Conservation (phyloP, 2,113 vertebrate species). For the Cariama cristata region DNA sequence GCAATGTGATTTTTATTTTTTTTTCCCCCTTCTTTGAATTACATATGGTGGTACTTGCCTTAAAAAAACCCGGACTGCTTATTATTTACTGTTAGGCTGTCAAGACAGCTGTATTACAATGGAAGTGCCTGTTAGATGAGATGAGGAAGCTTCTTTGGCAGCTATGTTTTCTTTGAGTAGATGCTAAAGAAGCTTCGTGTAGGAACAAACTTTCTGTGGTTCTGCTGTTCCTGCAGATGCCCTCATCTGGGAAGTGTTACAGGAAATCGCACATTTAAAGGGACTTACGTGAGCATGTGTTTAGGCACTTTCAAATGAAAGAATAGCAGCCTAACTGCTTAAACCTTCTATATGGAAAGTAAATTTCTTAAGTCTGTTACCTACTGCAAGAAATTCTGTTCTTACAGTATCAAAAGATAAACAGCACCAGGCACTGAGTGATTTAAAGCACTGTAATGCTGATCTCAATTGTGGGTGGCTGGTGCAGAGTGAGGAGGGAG, state of each 20-base stretch:
- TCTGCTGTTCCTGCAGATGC: neutral
- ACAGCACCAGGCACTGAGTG: neutral
- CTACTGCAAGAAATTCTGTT: neutral
- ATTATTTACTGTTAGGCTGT: neutral
- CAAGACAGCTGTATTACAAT: neutral
- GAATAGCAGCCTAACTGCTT: neutral
- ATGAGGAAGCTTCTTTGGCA: neutral
- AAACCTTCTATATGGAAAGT: neutral
- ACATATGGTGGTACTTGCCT: neutral
- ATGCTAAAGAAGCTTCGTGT: neutral
- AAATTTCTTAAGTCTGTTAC: neutral
- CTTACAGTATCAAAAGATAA: neutral
- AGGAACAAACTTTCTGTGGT: neutral
- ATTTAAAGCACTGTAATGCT: neutral
- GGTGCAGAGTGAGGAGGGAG: neutral
- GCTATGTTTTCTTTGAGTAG: neutral
- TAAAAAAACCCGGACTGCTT: neutral
- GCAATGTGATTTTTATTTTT: neutral
- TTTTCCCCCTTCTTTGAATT: neutral
- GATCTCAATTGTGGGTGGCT: neutral
- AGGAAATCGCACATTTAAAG: neutral
- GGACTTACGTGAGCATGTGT: neutral
- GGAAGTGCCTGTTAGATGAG: neutral
- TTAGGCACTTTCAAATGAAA: neutral
- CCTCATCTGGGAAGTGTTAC: neutral